Conservation (phyloP, 2,113 vertebrate genomes). For the Centrocercus urophasianus region DNA sequence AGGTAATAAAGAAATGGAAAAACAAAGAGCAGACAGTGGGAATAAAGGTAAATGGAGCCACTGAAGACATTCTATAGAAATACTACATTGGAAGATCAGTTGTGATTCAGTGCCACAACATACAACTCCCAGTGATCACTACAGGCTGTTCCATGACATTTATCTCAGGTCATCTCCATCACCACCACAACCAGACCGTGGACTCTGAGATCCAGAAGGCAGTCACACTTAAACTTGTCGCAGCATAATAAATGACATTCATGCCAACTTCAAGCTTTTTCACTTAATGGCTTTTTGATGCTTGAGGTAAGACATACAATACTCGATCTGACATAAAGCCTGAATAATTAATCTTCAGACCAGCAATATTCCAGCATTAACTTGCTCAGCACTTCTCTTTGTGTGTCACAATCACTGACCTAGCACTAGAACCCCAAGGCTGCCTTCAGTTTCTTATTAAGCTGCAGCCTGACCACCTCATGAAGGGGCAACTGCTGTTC, state of each 20-base stretch:
- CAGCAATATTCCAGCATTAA: constrained; percentile 24
- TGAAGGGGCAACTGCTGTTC: not conserved
- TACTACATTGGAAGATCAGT: not conserved
- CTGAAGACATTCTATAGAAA: not conserved
- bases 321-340: not conserved
- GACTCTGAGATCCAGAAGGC: not conserved
- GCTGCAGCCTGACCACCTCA: not conserved
- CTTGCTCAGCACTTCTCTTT: constrained; percentile 18
- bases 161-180: not conserved
- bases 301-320: constrained; percentile 5
- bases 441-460: constrained; percentile 33
- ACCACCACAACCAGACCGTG: not conserved
- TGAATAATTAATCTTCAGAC: constrained; percentile 25
- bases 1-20: not conserved
- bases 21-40: not conserved
- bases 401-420: not conserved
- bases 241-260: not conserved
- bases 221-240: not conserved
- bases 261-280: not conserved
- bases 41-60: not conserved
- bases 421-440: constrained; percentile 14
- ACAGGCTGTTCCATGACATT: not conserved
- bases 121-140: not conserved
- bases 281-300: constrained; percentile 11
- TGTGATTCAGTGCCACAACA: not conserved